Percentiles rank a stretch among this genome's conserved stretches.
Evolutionary conservation across 2,113 vertebrate genomes (phyloP).

Genomic region (Pelmatolapia mariae): DNA sequence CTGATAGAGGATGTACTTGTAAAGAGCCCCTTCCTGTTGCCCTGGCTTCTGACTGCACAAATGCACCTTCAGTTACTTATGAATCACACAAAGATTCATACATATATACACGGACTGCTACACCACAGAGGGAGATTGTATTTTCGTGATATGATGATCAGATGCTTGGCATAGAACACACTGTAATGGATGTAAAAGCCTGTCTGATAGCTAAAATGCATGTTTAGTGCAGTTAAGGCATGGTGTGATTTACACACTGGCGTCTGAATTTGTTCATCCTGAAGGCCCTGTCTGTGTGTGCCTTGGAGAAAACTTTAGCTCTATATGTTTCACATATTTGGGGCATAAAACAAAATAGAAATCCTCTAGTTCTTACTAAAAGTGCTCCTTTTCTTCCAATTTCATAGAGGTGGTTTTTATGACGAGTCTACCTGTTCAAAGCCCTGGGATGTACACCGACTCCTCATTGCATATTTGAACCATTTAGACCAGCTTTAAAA

Average conservation of each 20-base stretch:
- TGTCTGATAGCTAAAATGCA: conserved; percentile 6
- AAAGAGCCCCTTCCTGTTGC: conserved; percentile 29
- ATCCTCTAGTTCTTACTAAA: background rate
- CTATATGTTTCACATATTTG: background rate
- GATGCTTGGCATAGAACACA: conserved; percentile 23
- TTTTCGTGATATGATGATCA: conserved; percentile 38
- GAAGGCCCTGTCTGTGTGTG: conserved; percentile 11
- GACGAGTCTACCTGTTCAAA: background rate
- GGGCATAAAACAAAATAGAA: background rate
- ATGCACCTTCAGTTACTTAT: conserved; percentile 53
- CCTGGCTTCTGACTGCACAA: conserved; percentile 58
- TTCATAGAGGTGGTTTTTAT: background rate
- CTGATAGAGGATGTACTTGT: conserved; percentile 35
- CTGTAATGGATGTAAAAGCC: background rate
- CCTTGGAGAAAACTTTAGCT: background rate
- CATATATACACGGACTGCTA: conserved; percentile 38
- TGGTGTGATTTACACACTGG: conserved; percentile 22
- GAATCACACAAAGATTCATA: conserved; percentile 62
- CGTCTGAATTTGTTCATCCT: conserved; percentile 21
- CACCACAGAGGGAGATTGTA: conserved; percentile 62
- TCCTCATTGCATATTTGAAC: background rate
- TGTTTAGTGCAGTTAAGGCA: conserved; percentile 25
- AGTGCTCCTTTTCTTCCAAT: background rate
- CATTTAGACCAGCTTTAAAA: background rate
- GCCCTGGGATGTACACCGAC: background rate